phyloP scores from a whole-genome alignment of 2,113 vertebrate species.

The Caloenas nicobarica region DNA sequence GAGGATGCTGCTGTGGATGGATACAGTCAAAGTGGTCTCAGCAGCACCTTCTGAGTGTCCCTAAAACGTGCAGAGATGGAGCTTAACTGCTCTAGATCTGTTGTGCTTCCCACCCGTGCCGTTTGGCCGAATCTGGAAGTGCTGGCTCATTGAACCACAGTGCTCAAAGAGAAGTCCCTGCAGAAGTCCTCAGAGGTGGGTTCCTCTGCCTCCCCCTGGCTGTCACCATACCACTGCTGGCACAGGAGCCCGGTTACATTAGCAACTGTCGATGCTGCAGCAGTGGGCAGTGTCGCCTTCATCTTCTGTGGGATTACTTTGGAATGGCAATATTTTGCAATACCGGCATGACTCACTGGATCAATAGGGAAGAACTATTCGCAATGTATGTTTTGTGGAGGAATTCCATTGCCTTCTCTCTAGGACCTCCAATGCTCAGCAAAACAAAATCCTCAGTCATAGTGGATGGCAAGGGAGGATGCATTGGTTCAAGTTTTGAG shows the following conservation, averaged over 20 bases:
- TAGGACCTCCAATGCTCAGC: background rate
- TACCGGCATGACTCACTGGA: background rate
- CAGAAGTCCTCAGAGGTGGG: background rate
- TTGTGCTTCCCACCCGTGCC: background rate
- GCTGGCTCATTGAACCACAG: background rate
- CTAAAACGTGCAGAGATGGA: background rate
- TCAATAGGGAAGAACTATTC: background rate
- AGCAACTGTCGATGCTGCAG: rapidly evolving
- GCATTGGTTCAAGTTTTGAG: background rate
- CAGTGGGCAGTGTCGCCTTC: background rate
- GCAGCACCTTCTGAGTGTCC: background rate
- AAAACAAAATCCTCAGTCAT: rapidly evolving
- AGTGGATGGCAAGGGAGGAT: background rate
- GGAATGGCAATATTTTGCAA: background rate
- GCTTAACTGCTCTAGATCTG: background rate
- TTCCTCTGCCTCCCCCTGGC: background rate
- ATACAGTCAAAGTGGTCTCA: rapidly evolving
- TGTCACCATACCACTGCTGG: rapidly evolving
- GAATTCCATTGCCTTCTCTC: background rate
- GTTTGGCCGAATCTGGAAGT: background rate
- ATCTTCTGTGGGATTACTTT: background rate
- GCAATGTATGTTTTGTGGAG: background rate
- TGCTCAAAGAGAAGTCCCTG: background rate
- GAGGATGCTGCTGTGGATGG: rapidly evolving
- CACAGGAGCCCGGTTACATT: rapidly evolving